These are phyloP conservation scores for Amblyteles armatorius DNA, from an alignment of 2,888 invertebrate species.

Conservation along the genomic window DNA sequence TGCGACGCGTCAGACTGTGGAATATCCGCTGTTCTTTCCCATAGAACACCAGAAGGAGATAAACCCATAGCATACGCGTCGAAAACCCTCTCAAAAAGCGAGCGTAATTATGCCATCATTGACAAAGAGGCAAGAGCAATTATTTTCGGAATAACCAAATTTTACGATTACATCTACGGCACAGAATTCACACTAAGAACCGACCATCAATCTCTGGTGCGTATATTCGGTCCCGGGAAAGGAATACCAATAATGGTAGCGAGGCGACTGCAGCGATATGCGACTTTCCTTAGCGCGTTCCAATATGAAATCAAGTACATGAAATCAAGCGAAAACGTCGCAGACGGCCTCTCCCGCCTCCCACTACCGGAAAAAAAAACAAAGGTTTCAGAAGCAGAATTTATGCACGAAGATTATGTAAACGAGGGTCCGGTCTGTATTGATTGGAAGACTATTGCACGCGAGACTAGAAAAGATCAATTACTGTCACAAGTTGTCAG, in stretches of 20 bases:
- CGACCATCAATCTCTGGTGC: conserved; percentile 40
- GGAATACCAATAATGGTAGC: conserved; percentile 42
- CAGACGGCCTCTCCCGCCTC: conserved; percentile 44
- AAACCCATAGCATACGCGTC: conserved; percentile 77
- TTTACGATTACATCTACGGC: conserved; percentile 41
- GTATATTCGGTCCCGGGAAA: conserved; percentile 39
- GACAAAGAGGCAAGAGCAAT: conserved; percentile 66
- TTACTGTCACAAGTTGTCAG: conserved; percentile 17
- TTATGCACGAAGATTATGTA: neutral
- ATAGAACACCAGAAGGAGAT: conserved; percentile 74
- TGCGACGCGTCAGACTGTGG: conserved; percentile 72
- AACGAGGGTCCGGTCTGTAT: neutral
- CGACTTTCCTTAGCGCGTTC: conserved; percentile 39
- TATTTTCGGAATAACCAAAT: conserved; percentile 41
- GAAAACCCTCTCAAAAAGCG: conserved; percentile 70
- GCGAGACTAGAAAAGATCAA: conserved; percentile 27
- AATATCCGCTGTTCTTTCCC: conserved; percentile 74
- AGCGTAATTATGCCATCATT: conserved; percentile 75
- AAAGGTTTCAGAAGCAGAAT: neutral
- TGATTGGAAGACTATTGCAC: neutral
- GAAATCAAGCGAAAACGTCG: conserved; percentile 15
- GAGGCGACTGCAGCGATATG: conserved; percentile 35
- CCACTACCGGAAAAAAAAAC: conserved; percentile 2
- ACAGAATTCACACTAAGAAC: conserved; percentile 31
- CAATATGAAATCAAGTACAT: conserved; percentile 30